Percentiles rank a stretch among this genome's conserved stretches.
phyloP scores from a whole-genome alignment of 1,140 invertebrate genomes.

The Meloidogyne chitwoodi region DNA sequence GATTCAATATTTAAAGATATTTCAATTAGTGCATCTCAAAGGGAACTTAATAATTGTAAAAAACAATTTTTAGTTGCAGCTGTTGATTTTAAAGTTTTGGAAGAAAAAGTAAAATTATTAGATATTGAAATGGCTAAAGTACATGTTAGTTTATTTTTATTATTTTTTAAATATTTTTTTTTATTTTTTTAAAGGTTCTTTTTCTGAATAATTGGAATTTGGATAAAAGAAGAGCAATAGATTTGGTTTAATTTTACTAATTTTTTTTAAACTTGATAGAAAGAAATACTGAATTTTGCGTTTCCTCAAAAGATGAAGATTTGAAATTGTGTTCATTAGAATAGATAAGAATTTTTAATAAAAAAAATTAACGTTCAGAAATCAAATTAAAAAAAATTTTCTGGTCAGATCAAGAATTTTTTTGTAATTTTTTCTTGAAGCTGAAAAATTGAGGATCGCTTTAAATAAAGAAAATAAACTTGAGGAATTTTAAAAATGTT shows the following conservation, averaged over 20 bases:
- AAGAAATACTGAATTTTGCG: too few relatives aligned
- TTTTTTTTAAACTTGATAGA: too few relatives aligned
- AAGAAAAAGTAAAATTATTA: neutral
- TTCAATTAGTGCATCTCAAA: slow-evolving; percentile 5
- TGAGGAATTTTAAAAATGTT: too few relatives aligned
- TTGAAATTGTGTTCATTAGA: too few relatives aligned
- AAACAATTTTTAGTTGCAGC: slow-evolving; percentile 8
- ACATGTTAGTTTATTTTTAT: neutral
- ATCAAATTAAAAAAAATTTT: too few relatives aligned
- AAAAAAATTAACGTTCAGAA: too few relatives aligned
- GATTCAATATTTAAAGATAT: slow-evolving; percentile 1
- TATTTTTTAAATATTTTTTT: neutral
- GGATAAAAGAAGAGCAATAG: neutral
- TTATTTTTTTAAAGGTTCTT: neutral
- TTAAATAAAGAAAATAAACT: too few relatives aligned
- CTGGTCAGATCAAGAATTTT: too few relatives aligned
- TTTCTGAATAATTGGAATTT: neutral
- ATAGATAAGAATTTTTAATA: too few relatives aligned
- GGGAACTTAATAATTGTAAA: slow-evolving; percentile 24
- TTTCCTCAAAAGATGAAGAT: too few relatives aligned
- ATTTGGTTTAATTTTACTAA: neutral
- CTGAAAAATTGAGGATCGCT: too few relatives aligned
- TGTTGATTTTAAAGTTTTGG: neutral
- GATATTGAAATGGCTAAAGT: neutral
- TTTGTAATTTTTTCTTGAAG: too few relatives aligned